Percentiles rank a stretch among this genome's conserved stretches.
These are phyloP conservation scores for Pterostichus niger DNA, from an alignment of 2,888 invertebrate genomes.

Conservation along the genomic window DNA sequence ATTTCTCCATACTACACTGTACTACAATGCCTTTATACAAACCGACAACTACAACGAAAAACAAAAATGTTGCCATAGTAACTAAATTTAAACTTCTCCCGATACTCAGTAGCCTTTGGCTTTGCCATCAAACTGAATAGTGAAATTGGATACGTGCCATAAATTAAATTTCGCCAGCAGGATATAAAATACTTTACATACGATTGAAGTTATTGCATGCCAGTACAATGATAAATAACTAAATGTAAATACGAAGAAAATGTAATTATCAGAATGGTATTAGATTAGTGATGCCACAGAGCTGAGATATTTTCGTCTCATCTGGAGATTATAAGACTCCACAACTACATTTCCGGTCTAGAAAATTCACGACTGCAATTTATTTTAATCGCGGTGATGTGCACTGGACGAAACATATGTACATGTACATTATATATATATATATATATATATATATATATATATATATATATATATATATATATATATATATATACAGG, in stretches of 20 bases:
- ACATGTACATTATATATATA: too few relatives aligned
- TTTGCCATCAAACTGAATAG: slow-evolving; percentile 15
- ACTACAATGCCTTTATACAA: slow-evolving; percentile 20
- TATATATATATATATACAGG: too few relatives aligned
- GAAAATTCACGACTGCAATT: too few relatives aligned
- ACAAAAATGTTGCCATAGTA: slow-evolving; percentile 40
- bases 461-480: too few relatives aligned
- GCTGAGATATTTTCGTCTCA: too few relatives aligned
- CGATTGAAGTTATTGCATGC: slow-evolving; percentile 6
- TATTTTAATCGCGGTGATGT: too few relatives aligned
- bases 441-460: too few relatives aligned
- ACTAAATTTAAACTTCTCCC: slow-evolving; percentile 23
- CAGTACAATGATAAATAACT: background rate
- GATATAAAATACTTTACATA: slow-evolving; percentile 24
- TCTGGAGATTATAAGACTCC: too few relatives aligned
- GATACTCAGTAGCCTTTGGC: background rate
- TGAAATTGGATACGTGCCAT: slow-evolving; percentile 19
- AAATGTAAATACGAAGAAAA: background rate
- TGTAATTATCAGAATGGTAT: too few relatives aligned
- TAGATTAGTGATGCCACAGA: too few relatives aligned
- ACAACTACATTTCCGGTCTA: too few relatives aligned
- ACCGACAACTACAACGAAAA: slow-evolving; percentile 25
- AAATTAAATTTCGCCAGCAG: background rate
- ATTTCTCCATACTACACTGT: slow-evolving; percentile 29
- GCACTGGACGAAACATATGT: too few relatives aligned